Conservation (phyloP, 2,888 invertebrate genomes). For the Sesia apiformis region DNA sequence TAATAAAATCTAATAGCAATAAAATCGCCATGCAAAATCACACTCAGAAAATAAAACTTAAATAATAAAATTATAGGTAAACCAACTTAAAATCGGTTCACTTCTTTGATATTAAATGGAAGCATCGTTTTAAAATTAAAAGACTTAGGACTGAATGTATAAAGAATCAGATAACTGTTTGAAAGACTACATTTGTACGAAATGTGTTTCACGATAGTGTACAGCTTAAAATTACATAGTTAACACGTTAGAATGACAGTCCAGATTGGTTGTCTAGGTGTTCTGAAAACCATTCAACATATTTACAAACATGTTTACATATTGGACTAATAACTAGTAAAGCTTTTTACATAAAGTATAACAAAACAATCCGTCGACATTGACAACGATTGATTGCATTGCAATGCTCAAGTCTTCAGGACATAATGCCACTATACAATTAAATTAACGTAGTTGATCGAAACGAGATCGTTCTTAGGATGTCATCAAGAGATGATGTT, state of each 20-base stretch:
- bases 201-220: constrained; percentile 22
- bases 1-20: constrained; percentile 54
- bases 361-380: constrained; percentile 50
- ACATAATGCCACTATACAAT: constrained; percentile 64
- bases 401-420: constrained; percentile 63
- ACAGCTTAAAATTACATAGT: constrained; percentile 12
- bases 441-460: constrained; percentile 64
- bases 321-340: constrained; percentile 63
- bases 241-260: constrained; percentile 9
- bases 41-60: constrained; percentile 62
- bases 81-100: constrained; percentile 66
- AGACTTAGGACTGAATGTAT: constrained; percentile 38
- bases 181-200: constrained; percentile 22
- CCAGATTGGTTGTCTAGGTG: constrained; percentile 19
- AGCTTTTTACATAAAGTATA: constrained; percentile 70
- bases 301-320: constrained; percentile 61
- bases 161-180: constrained; percentile 19
- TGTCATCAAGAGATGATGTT: constrained; percentile 59
- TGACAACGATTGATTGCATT: constrained; percentile 50
- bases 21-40: constrained; percentile 70
- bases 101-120: constrained; percentile 73
- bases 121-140: constrained; percentile 70
- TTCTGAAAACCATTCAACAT: constrained; percentile 52
- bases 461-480: constrained; percentile 73
- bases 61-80: constrained; percentile 57